Conservation (phyloP, 2,888 invertebrate genomes). For the Coenonympha glycerion region DNA sequence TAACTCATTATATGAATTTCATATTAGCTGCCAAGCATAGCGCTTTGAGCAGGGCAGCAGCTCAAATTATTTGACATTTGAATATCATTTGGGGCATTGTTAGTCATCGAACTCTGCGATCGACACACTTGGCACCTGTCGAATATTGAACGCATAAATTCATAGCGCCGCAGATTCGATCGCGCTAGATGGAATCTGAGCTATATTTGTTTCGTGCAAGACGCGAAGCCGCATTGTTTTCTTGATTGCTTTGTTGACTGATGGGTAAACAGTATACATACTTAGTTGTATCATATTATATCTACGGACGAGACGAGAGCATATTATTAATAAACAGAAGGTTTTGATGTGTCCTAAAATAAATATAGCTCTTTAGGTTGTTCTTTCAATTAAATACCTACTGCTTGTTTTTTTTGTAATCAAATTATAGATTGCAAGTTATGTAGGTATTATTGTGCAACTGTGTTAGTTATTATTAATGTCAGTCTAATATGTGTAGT, state of each 20-base stretch:
- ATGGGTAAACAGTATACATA: slow-evolving; percentile 6
- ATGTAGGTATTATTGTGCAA: no score
- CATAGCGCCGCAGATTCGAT: slow-evolving; percentile 69
- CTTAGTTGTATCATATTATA: no score
- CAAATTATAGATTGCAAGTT: no score
- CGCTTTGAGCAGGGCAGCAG: slow-evolving; percentile 46
- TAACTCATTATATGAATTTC: slow-evolving; percentile 21
- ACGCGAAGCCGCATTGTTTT: slow-evolving; percentile 68
- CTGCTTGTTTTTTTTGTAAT: no score
- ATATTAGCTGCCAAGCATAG: slow-evolving; percentile 28
- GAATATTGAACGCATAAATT: slow-evolving; percentile 76
- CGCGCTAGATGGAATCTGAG: slow-evolving; percentile 70
- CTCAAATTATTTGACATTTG: slow-evolving; percentile 76
- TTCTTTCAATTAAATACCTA: no score
- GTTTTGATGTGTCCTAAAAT: no score
- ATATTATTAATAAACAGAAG: no score
- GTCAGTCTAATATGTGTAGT: neutral
- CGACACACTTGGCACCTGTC: slow-evolving; percentile 78
- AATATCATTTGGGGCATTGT: slow-evolving; percentile 74
- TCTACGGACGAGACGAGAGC: no score
- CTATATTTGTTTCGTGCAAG: slow-evolving; percentile 72
- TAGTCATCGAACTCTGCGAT: slow-evolving; percentile 73
- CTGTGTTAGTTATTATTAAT: neutral
- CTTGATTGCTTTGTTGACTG: slow-evolving; percentile 41
- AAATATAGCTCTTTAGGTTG: no score